Base-by-base conservation (phyloP, 2,888 invertebrate genomes). In the Trissolcus brochymenae region DNA sequence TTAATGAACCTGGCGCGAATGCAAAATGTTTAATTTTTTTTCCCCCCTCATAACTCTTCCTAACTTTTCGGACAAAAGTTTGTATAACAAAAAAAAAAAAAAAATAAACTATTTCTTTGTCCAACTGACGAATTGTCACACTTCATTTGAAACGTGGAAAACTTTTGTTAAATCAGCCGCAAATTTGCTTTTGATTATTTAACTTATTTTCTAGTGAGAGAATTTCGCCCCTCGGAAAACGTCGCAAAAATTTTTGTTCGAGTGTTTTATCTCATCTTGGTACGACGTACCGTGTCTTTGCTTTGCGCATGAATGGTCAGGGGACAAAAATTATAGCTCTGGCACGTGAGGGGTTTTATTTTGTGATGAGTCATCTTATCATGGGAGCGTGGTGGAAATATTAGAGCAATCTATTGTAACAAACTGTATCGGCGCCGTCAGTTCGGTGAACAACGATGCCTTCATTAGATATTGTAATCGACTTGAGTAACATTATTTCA, bases 331-430 rank as follows among this genome's bases (percentile, higher is more conserved):
- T 70, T 61, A 60, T 54, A 46, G 51, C 59, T 25, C 62, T 59
- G 43, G 60, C 50, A 65, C 64, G 60, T 70, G 74, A 78, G 71
- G 78, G 78, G 78, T 74, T 71, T 51, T 9, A 40, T 53, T 56
- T 14, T 57, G 43, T 64, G 53, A 74, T 78, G 74, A 78, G 57
- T 78, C 78, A 78, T 78, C 78, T 78, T 71, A 78, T 78, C 74
- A 67, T 67, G 35, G 59, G 21, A 19, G 19, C 67, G 64, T 57
- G 59, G 49, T 67, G 49, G 56, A 51, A n/a, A 59, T 25, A 50
- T 57, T 67, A 74, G 46, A 50, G 49, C 14, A 51, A 21, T 66
- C 6, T 50, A 6, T 17, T 16, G 21, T 35, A 9, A 29, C 4
- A 19, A 35, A 51, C 51, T 17, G 11, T 17, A 57, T 35, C 53